phyloP scores from a whole-genome alignment of 2,113 vertebrate genomes.

The Eublepharis macularius region DNA sequence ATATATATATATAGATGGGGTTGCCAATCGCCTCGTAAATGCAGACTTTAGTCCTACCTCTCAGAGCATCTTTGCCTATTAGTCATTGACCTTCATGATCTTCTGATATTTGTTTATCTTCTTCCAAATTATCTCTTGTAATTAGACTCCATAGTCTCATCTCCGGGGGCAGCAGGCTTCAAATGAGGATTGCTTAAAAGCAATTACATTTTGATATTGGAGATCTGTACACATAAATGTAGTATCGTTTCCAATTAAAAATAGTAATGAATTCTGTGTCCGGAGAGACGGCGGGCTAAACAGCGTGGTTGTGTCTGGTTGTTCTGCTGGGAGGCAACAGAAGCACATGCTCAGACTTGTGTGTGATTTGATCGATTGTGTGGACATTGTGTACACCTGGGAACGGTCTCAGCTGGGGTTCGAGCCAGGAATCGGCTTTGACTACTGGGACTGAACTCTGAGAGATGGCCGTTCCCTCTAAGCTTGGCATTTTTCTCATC shows the following conservation, averaged over 20 bases:
- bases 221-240: slow-evolving; percentile 56
- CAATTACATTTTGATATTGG: slow-evolving; percentile 62
- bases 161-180: slow-evolving; percentile 53
- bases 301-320: slow-evolving; percentile 1
- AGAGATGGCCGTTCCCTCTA: neutral
- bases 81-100: slow-evolving; percentile 49
- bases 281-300: slow-evolving; percentile 3
- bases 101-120: slow-evolving; percentile 65
- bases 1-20: neutral
- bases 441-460: neutral
- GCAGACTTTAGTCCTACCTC: slow-evolving; percentile 34
- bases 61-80: neutral
- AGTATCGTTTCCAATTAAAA: slow-evolving; percentile 64
- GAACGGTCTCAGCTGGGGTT: neutral
- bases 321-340: neutral
- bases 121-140: slow-evolving; percentile 58
- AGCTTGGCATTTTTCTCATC: neutral
- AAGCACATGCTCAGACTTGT: neutral
- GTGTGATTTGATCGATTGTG: neutral
- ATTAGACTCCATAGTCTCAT: slow-evolving; percentile 63
- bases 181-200: slow-evolving; percentile 64
- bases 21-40: neutral
- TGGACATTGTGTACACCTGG: too few relatives aligned
- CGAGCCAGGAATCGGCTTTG: neutral
- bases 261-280: slow-evolving; percentile 54